phyloP scores from a whole-genome alignment of 2,797 vertebrate genomes.

The Delichon dasypus region DNA sequence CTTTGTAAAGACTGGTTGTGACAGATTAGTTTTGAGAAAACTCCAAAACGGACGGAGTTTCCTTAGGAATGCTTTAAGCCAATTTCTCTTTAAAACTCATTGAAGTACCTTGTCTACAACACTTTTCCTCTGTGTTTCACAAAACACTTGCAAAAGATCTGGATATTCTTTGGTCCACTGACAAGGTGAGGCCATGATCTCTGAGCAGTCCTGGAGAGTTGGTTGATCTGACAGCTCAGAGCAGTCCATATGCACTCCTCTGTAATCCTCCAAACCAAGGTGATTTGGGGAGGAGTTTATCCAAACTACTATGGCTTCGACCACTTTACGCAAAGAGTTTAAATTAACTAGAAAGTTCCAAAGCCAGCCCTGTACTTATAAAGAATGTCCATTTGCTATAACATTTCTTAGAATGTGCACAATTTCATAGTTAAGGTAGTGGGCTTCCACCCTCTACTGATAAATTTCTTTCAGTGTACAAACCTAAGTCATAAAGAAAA shows the following conservation, averaged over 20 bases:
- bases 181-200: background rate
- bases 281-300: slow-evolving; percentile 39
- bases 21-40: background rate
- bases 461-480: slow-evolving; percentile 62
- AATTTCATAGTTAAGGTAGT: slow-evolving; percentile 19
- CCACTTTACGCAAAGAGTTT: slow-evolving; percentile 85
- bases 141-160: background rate
- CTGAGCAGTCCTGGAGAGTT: background rate
- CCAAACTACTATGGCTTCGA: slow-evolving; percentile 86
- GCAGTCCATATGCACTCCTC: background rate
- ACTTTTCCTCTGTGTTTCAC: fast-evolving
- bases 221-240: background rate
- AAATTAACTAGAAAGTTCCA: slow-evolving; percentile 72
- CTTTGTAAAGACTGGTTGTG: background rate
- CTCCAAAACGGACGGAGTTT: background rate
- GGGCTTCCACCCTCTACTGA: slow-evolving; percentile 21
- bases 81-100: background rate
- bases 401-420: slow-evolving; percentile 41
- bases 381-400: background rate
- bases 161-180: too few species aligned
- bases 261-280: slow-evolving; percentile 70
- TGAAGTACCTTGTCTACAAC: background rate
- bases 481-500: slow-evolving; percentile 48
- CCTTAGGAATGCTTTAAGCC: background rate
- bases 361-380: too few species aligned